Percentiles rank a stretch among this genome's conserved stretches.
Conservation (phyloP, 2,113 vertebrate genomes). For the Suncus etruscus region DNA sequence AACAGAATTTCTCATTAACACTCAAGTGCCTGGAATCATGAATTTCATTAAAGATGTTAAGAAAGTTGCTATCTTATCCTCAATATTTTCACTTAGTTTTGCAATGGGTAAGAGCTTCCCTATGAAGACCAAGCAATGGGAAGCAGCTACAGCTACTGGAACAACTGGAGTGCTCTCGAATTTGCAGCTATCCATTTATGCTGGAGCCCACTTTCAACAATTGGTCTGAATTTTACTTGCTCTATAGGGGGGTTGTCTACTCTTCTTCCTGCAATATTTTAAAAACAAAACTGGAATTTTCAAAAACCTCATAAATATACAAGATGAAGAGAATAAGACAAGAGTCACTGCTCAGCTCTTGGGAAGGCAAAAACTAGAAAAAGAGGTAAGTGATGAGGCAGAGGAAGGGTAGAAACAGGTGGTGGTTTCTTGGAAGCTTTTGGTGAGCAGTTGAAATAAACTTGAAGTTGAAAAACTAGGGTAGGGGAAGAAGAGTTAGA, state of each 20-base stretch:
- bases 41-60: not conserved
- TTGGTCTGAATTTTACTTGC: conserved; percentile 13
- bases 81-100: not conserved
- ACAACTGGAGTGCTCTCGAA: not conserved
- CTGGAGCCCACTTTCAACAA: not conserved
- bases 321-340: not conserved
- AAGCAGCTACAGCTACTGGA: not conserved
- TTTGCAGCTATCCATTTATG: not conserved
- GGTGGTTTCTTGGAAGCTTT: not conserved
- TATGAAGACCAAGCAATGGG: not conserved
- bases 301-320: not conserved
- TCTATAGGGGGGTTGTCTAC: not conserved
- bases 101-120: not conserved
- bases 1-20: conserved; percentile 40
- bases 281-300: conserved; percentile 15
- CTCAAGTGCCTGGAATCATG: not conserved
- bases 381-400: not conserved
- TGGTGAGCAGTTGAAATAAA: not conserved
- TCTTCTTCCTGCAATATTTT: conserved; percentile 9
- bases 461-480: not conserved
- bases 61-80: not conserved
- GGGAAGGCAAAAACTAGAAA: not conserved
- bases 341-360: not conserved
- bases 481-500: not conserved
- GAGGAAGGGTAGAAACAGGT: not conserved